Percentiles rank a stretch among this genome's conserved stretches.
Evolutionary conservation across 2,888 invertebrate species (phyloP).

Genomic region (Empis stercorea): DNA sequence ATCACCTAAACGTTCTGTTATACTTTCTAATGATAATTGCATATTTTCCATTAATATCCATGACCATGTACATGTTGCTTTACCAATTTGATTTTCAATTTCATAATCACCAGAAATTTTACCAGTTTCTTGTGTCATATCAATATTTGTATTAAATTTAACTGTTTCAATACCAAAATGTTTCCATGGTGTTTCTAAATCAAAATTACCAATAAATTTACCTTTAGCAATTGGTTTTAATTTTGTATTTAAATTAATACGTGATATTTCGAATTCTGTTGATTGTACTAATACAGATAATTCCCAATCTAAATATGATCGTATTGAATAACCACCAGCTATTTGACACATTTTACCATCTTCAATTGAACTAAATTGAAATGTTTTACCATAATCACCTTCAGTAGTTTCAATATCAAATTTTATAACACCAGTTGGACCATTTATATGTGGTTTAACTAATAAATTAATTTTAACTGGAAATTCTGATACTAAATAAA

Average conservation of each 20-base stretch:
- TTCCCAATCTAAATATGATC: constrained; percentile 35
- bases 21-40: constrained; percentile 37
- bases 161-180: constrained; percentile 30
- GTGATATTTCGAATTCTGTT: constrained; percentile 26
- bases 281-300: constrained; percentile 30
- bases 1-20: constrained; percentile 26
- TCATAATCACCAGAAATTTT: constrained; percentile 32
- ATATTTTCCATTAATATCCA: constrained; percentile 42
- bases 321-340: constrained; percentile 30
- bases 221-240: constrained; percentile 18
- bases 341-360: constrained; percentile 36
- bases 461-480: constrained; percentile 35
- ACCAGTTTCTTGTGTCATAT: constrained; percentile 23
- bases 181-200: constrained; percentile 31
- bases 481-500: constrained; percentile 31
- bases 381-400: constrained; percentile 22
- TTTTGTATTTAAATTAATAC: constrained; percentile 27
- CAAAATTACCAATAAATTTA: constrained; percentile 21
- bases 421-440: constrained; percentile 30
- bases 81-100: constrained; percentile 34
- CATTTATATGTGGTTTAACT: constrained; percentile 35
- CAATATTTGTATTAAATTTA: constrained; percentile 22
- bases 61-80: constrained; percentile 39
- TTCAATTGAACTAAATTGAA: constrained; percentile 31
- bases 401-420: constrained; percentile 23